Evolutionary conservation across 2,888 invertebrate species (phyloP).

Genomic region (Tridacna gigas): DNA sequence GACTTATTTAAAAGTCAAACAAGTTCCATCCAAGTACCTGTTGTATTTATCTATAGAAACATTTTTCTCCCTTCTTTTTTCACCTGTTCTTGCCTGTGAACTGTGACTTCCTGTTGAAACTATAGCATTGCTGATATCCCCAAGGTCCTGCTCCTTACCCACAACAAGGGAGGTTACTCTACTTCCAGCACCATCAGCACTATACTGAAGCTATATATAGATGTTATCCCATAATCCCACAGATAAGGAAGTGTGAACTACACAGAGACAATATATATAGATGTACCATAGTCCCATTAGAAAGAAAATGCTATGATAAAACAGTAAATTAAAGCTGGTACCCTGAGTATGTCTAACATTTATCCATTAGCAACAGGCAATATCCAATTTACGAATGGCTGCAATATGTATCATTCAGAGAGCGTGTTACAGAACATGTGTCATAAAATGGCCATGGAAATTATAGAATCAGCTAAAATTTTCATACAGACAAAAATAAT

Average conservation of each 20-base stretch:
- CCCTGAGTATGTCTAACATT: too few species aligned
- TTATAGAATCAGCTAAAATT: too few species aligned
- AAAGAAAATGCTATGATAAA: too few species aligned
- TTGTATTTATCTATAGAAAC: conserved; percentile 48
- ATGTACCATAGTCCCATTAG: too few species aligned
- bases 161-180: conserved; percentile 55
- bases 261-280: not conserved
- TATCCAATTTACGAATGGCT: too few species aligned
- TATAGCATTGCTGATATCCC: conserved; percentile 40
- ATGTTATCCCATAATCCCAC: not conserved
- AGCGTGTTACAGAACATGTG: too few species aligned
- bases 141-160: conserved; percentile 53
- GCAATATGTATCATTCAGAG: too few species aligned
- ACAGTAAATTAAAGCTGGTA: too few species aligned
- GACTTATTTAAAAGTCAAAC: too few species aligned
- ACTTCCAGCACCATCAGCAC: conserved; percentile 54
- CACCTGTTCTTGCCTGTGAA: not conserved
- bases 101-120: not conserved
- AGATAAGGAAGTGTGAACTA: not conserved
- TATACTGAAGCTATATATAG: conserved; percentile 19
- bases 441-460: too few species aligned
- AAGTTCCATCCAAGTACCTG: conserved; percentile 41
- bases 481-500: too few species aligned
- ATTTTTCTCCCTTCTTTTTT: conserved; percentile 36
- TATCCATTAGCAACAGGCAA: too few species aligned